phyloP scores from a whole-genome alignment of 2,888 invertebrate genomes.

The Eupithecia dodoneata region DNA sequence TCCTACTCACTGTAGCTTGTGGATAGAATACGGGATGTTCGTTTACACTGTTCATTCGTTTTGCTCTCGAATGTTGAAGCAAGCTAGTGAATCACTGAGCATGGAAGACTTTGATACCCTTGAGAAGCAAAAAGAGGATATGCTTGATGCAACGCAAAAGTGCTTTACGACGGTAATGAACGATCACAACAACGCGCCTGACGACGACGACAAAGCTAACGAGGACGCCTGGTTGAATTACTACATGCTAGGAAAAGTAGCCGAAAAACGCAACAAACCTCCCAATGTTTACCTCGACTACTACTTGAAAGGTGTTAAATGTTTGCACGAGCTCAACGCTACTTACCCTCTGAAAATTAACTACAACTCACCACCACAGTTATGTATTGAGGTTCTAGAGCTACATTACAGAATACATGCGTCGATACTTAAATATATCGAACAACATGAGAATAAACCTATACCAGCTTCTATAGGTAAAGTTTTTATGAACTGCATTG shows the following conservation, averaged over 20 bases:
- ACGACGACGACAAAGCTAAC: slow-evolving; percentile 84
- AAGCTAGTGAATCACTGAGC: slow-evolving; percentile 89
- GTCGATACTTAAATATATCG: slow-evolving; percentile 93
- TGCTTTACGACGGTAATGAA: slow-evolving; percentile 90
- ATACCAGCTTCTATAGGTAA: slow-evolving; percentile 85
- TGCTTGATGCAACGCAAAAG: slow-evolving; percentile 90
- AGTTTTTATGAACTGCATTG: slow-evolving; percentile 84
- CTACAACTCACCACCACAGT: slow-evolving; percentile 91
- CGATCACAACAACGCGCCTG: slow-evolving; percentile 81
- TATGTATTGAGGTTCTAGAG: slow-evolving; percentile 95
- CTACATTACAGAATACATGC: slow-evolving; percentile 93
- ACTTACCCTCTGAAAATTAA: slow-evolving; percentile 94
- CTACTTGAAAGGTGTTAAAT: slow-evolving; percentile 91
- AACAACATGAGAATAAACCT: slow-evolving; percentile 89
- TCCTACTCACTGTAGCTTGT: slow-evolving; percentile 89
- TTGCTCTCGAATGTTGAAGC: slow-evolving; percentile 93
- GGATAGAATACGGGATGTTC: slow-evolving; percentile 96
- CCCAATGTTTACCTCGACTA: slow-evolving; percentile 90
- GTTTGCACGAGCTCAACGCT: slow-evolving; percentile 91
- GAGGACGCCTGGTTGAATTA: slow-evolving; percentile 97
- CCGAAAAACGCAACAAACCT: slow-evolving; percentile 92
- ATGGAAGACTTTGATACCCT: slow-evolving; percentile 90
- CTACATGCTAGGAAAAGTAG: slow-evolving; percentile 98
- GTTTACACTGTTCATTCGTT: slow-evolving; percentile 96
- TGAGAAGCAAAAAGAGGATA: slow-evolving; percentile 90